Base-by-base conservation (phyloP, 2,797 vertebrate species). In the Pangasius mekongensis region DNA sequence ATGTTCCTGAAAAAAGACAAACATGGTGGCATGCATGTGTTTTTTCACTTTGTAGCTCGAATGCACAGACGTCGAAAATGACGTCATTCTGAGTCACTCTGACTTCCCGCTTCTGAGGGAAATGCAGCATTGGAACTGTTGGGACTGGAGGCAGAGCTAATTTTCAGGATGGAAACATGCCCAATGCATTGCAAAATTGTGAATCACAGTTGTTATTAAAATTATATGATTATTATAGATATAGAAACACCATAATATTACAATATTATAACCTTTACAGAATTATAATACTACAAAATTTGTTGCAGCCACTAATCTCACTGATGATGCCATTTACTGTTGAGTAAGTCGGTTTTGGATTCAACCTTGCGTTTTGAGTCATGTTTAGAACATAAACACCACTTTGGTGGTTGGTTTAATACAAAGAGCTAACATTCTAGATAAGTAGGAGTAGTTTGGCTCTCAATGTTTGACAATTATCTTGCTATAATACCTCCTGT, bases 401-500 rank as follows among this genome's bases (percentile, higher is more conserved):
- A 82, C 36, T 16, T 62, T 33, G 33, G 33, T 56, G 81, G 71
- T 71, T 67, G 64, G 27, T 71, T 18, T 36, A 71, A 52, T 52
- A 60, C 36, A 60, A 58, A 49, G 33, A 54, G 33, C 20, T 88
- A 85, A 80, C 58, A 20, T 14, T 30, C 43, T 52, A 33, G 74
- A 71, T 69, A 80, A 76, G 69, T 49, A 76, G 30, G 52, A 43
- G 71, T 43, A 39, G 58, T 56, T 74, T 43, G 36, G 33, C 24
- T 36, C 56, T 64, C 71, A 43, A 56, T 54, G 27, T 30, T 6
- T 39, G 67, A 33, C 81, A 64, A 47, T 82, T 73, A 83, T 87
- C 47, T 18, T 78, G 54, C 43, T 58, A 80, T 85, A 76, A 84
- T 67, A 76, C 86, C 54, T 89, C 86, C 84, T 60, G 20, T 87